A percentile compares a stretch with the other conserved stretches of the same genome.
Evolutionary conservation across 1,140 invertebrate genomes (phyloP).

Genomic region (Coptotermes formosanus): DNA sequence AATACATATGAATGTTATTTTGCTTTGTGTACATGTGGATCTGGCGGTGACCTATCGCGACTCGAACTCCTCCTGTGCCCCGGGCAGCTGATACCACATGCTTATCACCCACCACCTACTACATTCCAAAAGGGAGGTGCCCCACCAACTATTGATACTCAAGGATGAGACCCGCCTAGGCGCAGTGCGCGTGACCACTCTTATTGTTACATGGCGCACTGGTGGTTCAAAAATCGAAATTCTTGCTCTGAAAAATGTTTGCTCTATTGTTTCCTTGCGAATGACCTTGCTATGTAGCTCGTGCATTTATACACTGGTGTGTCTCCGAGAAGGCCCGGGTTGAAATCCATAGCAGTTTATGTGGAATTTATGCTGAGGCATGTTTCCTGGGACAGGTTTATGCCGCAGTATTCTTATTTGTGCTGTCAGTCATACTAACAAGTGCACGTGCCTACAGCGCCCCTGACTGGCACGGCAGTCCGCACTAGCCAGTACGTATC

Average conservation of each 20-base stretch:
- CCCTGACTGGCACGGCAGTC: too few relatives aligned
- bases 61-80: neutral
- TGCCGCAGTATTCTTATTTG: too few relatives aligned
- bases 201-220: neutral
- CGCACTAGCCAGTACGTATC: too few relatives aligned
- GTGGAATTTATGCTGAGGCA: too few relatives aligned
- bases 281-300: too few relatives aligned
- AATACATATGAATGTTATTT: constrained; percentile 3
- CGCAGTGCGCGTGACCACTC: neutral
- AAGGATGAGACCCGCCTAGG: neutral
- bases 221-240: neutral
- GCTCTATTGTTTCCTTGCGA: too few relatives aligned
- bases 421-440: too few relatives aligned
- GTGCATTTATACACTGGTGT: too few relatives aligned
- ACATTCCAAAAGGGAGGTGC: constrained; percentile 1
- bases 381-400: too few relatives aligned
- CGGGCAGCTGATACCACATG: neutral
- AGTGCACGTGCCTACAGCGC: too few relatives aligned
- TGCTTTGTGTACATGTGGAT: neutral
- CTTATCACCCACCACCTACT: constrained; percentile 17
- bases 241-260: neutral
- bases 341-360: too few relatives aligned
- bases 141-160: neutral
- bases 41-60: neutral
- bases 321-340: too few relatives aligned